These are phyloP conservation scores for Alentia gelatinosa DNA, from an alignment of 2,888 invertebrate genomes.

Conservation along the genomic window DNA sequence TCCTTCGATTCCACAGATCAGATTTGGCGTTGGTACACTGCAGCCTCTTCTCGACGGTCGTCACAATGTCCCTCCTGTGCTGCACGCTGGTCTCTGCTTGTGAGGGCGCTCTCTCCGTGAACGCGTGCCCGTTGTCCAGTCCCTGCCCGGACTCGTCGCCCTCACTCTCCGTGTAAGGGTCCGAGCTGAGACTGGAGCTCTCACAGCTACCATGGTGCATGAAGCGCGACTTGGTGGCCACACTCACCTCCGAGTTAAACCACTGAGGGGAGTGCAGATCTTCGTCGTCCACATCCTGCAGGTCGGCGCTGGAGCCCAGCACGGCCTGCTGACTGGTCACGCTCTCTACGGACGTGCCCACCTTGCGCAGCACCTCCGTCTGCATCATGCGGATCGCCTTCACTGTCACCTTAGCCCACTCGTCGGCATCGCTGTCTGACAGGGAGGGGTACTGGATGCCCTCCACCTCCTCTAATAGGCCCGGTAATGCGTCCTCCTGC, in stretches of 20 bases:
- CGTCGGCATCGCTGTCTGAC: conserved; percentile 46
- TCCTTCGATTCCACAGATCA: conserved; percentile 29
- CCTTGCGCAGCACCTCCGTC: background rate
- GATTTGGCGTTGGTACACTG: background rate
- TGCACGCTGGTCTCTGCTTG: background rate
- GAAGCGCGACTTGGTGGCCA: background rate
- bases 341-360: background rate
- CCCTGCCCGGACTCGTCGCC: background rate
- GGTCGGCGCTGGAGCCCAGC: background rate
- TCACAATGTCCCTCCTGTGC: background rate
- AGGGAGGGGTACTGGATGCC: background rate
- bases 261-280: background rate
- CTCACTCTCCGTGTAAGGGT: conserved; percentile 37
- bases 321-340: background rate
- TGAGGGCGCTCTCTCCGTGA: background rate
- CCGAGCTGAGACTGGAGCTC: conserved; percentile 43
- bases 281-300: conserved; percentile 1
- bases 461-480: background rate
- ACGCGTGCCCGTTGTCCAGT: background rate
- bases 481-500: background rate
- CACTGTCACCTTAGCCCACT: conserved; percentile 55
- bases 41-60: background rate
- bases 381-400: conserved; percentile 57
- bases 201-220: conserved; percentile 10
- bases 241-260: background rate